Base-by-base conservation (phyloP, 2,113 vertebrate species). In the Prunella himalayana region DNA sequence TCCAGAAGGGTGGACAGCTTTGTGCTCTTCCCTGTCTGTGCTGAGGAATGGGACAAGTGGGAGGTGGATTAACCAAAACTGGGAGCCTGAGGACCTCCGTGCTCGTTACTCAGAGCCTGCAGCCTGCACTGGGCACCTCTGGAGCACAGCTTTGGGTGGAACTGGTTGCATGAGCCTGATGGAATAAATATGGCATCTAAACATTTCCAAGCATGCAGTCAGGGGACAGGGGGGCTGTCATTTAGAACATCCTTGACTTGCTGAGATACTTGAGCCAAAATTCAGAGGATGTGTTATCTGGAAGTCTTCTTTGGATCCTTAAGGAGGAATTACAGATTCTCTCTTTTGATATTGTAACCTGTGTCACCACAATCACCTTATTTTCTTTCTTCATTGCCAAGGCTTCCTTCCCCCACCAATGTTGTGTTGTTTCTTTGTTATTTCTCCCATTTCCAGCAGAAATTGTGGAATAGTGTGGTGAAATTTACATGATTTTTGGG, bases 151-250 rank as follows among this genome's bases (percentile, higher is more conserved):
- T 85, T 94, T 96, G 96, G 97, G 92, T 86, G 93, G 94, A 94
- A 98, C 97, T 97, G 93, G 94, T 82, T 97, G 97, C 85, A 93
- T 84, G 90, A 96, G 92, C 91, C 93, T 93, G 84, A 91, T 95
- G 96, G 92, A 92, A 97, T 96, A 97, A 97, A 96, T 71, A 88
- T 31, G 71, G 83, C 96, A 96, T 93, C 92, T 86, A 57, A 92
- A 91, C 60, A 70, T 95, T 92, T 88, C 95, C 85, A 92, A 88
- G 94, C 93, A 78, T 97, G 95, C 92, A 45, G 93, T 94, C 88
- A 94, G n/a, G 65, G 87, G 95, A 82, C 33, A 24, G 59, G 23
- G 53, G 88, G 50, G 35, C 77, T 96, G 75, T 88, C 78, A 82
- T 88, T 96, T 89, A 28, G 47, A 90, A 66, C 49, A 39, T 76